phyloP scores from a whole-genome alignment of 2,888 invertebrate genomes.

The Dicranocentrus wangi region DNA sequence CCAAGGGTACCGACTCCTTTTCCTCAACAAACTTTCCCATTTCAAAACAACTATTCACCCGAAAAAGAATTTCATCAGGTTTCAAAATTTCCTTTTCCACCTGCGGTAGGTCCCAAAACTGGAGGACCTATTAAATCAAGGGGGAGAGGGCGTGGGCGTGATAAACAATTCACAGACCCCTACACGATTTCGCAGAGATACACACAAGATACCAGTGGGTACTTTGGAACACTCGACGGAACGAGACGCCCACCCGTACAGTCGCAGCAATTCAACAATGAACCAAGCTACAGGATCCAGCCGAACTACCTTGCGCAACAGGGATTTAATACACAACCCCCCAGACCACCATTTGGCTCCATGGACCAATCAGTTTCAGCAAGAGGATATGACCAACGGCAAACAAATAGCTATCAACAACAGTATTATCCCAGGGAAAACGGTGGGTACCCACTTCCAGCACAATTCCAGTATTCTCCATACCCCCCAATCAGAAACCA shows the following conservation, averaged over 20 bases:
- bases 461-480: not conserved
- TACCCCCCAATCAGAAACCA: no score
- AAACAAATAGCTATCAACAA: no score
- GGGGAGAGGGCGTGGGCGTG: not conserved
- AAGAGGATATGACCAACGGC: no score
- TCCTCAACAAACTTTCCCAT: not conserved
- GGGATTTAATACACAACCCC: no score
- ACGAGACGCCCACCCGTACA: no score
- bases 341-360: no score
- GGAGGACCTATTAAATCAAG: not conserved
- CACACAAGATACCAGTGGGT: not conserved
- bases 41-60: not conserved
- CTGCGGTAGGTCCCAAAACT: not conserved
- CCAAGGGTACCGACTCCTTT: not conserved
- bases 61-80: not conserved
- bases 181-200: not conserved
- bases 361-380: no score
- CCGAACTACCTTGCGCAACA: no score
- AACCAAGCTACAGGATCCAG: no score
- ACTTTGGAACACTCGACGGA: not conserved
- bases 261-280: no score
- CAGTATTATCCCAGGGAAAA: no score
- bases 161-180: not conserved
- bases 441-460: not conserved
- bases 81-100: not conserved